Evolutionary conservation across 2,113 vertebrate genomes (phyloP).

Genomic region (Archilochus colubris): DNA sequence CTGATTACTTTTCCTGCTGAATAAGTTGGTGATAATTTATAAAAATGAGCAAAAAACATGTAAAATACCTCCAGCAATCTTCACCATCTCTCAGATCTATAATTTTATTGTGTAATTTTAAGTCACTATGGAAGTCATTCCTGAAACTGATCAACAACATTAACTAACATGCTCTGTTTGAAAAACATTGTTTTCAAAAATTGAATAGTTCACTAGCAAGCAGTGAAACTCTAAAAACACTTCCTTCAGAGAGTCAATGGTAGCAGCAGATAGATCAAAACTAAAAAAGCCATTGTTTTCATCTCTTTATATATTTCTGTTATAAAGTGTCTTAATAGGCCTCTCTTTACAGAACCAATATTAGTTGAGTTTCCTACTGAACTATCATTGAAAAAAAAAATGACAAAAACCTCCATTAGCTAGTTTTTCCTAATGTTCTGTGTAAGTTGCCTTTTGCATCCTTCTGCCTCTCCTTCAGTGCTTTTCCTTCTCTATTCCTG

Average conservation of each 20-base stretch:
- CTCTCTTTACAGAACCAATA: background rate
- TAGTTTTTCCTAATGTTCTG: background rate
- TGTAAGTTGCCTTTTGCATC: background rate
- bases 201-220: background rate
- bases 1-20: background rate
- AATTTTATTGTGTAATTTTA: background rate
- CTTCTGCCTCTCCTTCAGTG: background rate
- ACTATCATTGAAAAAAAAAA: background rate
- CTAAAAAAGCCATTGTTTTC: background rate
- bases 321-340: background rate
- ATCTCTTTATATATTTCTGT: background rate
- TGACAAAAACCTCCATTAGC: background rate
- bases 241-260: background rate
- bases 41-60: background rate
- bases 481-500: background rate
- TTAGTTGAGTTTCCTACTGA: background rate
- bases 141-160: background rate
- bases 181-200: background rate
- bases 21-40: background rate
- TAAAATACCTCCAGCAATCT: background rate
- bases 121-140: background rate
- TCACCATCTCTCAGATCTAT: background rate
- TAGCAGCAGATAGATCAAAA: background rate
- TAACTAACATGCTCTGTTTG: fast-evolving
- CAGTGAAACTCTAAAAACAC: background rate